These are phyloP conservation scores for Coturnix japonica DNA, from an alignment of 2,113 vertebrate species.

Conservation along the genomic window DNA sequence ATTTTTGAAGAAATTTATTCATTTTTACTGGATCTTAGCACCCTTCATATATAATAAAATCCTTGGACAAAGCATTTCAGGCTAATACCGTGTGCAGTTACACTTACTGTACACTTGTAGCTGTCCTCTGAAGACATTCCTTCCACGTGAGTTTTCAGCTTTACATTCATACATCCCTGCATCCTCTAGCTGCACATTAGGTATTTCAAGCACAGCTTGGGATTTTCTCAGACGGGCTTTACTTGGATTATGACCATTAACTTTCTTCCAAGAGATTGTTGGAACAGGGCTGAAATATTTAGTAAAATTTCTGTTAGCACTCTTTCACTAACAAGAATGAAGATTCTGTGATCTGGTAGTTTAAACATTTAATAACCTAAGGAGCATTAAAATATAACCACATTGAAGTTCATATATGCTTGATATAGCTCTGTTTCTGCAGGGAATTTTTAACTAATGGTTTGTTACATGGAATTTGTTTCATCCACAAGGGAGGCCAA, in stretches of 20 bases:
- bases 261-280: constrained; percentile 96
- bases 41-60: neutral
- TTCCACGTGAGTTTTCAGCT: constrained; percentile 92
- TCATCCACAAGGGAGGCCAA: neutral
- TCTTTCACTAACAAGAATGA: constrained; percentile 37
- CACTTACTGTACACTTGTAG: constrained; percentile 97
- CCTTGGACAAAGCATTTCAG: neutral
- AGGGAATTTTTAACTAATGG: constrained; percentile 33
- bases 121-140: constrained; percentile 92
- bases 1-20: neutral
- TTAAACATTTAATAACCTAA: constrained; percentile 77
- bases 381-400: constrained; percentile 70
- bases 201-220: constrained; percentile 95
- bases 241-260: constrained; percentile 93
- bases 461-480: neutral
- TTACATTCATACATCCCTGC: constrained; percentile 93
- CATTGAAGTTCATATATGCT: constrained; percentile 63
- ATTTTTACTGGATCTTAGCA: neutral
- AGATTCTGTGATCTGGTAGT: constrained; percentile 70
- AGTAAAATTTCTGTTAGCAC: constrained; percentile 66
- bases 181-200: constrained; percentile 93
- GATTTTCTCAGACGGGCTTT: constrained; percentile 94
- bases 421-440: constrained; percentile 57
- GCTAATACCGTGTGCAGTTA: neutral
- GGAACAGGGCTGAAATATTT: constrained; percentile 88